These are phyloP conservation scores for Eudasyphora cyanicolor DNA, from an alignment of 2,888 invertebrate species.

Conservation along the genomic window DNA sequence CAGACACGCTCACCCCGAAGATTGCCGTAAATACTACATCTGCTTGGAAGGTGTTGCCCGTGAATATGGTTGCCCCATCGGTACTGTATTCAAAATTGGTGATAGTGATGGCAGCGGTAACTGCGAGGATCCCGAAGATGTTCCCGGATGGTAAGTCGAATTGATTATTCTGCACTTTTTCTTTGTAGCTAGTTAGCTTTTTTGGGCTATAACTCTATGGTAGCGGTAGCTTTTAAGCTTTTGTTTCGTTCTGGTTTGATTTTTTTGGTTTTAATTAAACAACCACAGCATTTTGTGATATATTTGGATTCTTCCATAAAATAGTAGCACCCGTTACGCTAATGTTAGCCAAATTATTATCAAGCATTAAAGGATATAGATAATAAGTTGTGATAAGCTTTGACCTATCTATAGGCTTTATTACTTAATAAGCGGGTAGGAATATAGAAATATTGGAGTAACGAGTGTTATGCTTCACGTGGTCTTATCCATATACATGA, in stretches of 20 bases:
- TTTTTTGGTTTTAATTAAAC: neutral
- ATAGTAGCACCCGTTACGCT: too few relatives aligned
- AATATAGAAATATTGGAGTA: too few relatives aligned
- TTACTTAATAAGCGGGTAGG: too few relatives aligned
- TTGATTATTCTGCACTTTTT: constrained; percentile 59
- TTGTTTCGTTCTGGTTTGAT: neutral
- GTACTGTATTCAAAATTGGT: constrained; percentile 97
- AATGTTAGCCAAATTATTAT: too few relatives aligned
- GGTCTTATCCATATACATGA: too few relatives aligned
- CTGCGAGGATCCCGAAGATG: constrained; percentile 97
- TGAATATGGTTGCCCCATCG: constrained; percentile 97
- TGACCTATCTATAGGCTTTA: too few relatives aligned
- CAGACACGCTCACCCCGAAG: constrained; percentile 96
- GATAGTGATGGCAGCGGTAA: constrained; percentile 94
- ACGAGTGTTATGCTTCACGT: too few relatives aligned
- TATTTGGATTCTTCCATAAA: too few relatives aligned
- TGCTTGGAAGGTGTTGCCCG: constrained; percentile 94
- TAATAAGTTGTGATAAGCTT: too few relatives aligned
- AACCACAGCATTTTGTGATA: neutral
- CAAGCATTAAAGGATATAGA: too few relatives aligned
- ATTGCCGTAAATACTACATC: constrained; percentile 97
- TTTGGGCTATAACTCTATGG: neutral
- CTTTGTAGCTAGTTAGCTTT: neutral
- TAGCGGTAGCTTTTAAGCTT: constrained; percentile 47
- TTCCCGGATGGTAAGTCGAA: constrained; percentile 93